These are phyloP conservation scores for Myocastor coypus DNA, from an alignment of 2,113 vertebrate species.

Conservation along the genomic window DNA sequence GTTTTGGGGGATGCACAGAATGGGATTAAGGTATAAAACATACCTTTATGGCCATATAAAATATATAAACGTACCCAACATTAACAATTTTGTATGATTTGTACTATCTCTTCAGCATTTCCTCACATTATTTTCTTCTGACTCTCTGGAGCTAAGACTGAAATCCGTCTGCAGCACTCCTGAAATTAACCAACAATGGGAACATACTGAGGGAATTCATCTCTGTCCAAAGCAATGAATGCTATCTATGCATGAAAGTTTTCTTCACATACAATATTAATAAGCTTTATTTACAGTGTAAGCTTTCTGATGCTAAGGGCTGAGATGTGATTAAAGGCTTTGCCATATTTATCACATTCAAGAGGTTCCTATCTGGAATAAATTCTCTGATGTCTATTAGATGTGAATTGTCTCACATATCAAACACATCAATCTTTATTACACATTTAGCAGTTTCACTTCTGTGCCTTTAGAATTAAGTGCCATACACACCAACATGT, in stretches of 20 bases:
- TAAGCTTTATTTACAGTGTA: constrained; percentile 77
- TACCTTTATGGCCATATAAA: constrained; percentile 59
- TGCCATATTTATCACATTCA: constrained; percentile 62
- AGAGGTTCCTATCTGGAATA: constrained; percentile 47
- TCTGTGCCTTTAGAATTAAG: constrained; percentile 63
- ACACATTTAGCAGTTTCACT: constrained; percentile 47
- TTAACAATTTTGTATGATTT: background rate
- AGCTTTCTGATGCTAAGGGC: constrained; percentile 58
- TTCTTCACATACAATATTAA: constrained; percentile 47
- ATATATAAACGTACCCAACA: constrained; percentile 44
- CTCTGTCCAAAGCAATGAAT: constrained; percentile 65
- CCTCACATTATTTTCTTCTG: constrained; percentile 45
- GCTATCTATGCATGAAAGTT: constrained; percentile 33
- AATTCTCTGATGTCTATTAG: constrained; percentile 35
- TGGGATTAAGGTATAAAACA: constrained; percentile 55
- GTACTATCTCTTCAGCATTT: constrained; percentile 59
- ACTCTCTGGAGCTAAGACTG: constrained; percentile 58
- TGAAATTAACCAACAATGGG: constrained; percentile 34
- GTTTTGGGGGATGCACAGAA: constrained; percentile 57
- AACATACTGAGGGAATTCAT: constrained; percentile 38
- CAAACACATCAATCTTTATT: constrained; percentile 5
- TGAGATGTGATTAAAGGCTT: constrained; percentile 67
- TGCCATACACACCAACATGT: constrained; percentile 55
- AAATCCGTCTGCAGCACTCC: constrained; percentile 55
- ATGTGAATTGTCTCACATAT: background rate